These are phyloP conservation scores for Sinocyclocheilus maitianheensis DNA, from an alignment of 2,113 vertebrate species.

Conservation along the genomic window DNA sequence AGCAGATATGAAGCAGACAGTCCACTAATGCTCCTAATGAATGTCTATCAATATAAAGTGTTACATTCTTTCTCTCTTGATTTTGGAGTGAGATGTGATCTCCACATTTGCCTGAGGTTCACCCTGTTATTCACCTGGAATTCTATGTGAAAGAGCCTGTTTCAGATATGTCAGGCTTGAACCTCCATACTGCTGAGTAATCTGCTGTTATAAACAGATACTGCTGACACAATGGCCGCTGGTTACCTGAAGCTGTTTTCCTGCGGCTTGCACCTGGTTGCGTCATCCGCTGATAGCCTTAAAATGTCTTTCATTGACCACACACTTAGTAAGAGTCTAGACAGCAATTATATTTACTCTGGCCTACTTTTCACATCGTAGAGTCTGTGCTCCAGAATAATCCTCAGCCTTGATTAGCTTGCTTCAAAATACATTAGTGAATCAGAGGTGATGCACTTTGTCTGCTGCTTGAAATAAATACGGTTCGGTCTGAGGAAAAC, in stretches of 20 bases:
- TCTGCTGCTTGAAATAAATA: constrained; percentile 12
- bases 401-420: constrained; percentile 21
- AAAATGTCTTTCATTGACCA: constrained; percentile 51
- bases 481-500: neutral
- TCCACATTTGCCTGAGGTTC: neutral
- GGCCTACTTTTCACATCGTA: constrained; percentile 16
- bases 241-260: constrained; percentile 40
- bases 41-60: neutral
- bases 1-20: neutral
- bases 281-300: constrained; percentile 51
- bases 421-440: constrained; percentile 12
- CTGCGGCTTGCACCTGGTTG: constrained; percentile 48
- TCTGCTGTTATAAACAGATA: constrained; percentile 50
- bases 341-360: constrained; percentile 39
- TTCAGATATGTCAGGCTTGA: neutral
- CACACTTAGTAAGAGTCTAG: constrained; percentile 45
- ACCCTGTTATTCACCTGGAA: neutral
- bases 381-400: constrained; percentile 24
- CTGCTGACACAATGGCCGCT: constrained; percentile 44
- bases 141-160: neutral
- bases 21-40: neutral
- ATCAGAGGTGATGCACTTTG: constrained; percentile 12
- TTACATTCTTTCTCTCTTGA: neutral
- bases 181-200: constrained; percentile 49
- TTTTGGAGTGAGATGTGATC: neutral